Evolutionary conservation across 2,888 invertebrate genomes (phyloP), one percentile per base, ranked within the genome.

Genomic region (Erebia ligea): DNA sequence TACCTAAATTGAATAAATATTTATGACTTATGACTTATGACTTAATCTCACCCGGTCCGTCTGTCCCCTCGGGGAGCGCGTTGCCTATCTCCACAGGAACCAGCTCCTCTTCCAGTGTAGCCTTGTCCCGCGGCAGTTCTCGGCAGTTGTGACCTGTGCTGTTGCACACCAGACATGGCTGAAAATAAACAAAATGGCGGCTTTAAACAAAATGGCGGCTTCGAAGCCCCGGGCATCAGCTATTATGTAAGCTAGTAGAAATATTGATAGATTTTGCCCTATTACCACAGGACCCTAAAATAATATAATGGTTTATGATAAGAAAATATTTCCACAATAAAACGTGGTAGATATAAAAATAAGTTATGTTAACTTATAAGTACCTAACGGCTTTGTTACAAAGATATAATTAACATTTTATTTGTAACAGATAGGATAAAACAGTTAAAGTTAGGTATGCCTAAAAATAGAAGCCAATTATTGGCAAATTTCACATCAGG

Each of bases 121-220:
- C 48, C 81, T 67, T 68, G 0, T 82, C 59, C 10, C 74, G 6
- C 11, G 88, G 87, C 50, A 95, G 93, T 5, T 94, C 91, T 11
- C 95, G 93, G 84, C 98, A 98, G 81, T 96, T 95, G 84, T 97
- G 97, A 0, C 98, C 98, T 0, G 97, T 96, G n/a, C 96, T 95
- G 86, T 98, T 97, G 88, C 98, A 98, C 0, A 96, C 96, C 77
- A 97, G 95, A 84, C 99, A 99, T 0, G 96, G 96, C 98, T 98
- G 86, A 0, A 84, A 84, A 11, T 17, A 45, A 2, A 34, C 25
- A 57, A 57, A 25, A 6, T 21, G 50, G n/a, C n/a, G 5, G n/a
- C 15, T 8, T 1, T n/a, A n/a, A 8, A 17, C 50, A 15, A 50
- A 50, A 15, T 50, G 15, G 50, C n/a, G n/a, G n/a, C 34, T 34